Evolutionary conservation across 2,797 vertebrate species (phyloP).

Genomic region (Masticophis lateralis): DNA sequence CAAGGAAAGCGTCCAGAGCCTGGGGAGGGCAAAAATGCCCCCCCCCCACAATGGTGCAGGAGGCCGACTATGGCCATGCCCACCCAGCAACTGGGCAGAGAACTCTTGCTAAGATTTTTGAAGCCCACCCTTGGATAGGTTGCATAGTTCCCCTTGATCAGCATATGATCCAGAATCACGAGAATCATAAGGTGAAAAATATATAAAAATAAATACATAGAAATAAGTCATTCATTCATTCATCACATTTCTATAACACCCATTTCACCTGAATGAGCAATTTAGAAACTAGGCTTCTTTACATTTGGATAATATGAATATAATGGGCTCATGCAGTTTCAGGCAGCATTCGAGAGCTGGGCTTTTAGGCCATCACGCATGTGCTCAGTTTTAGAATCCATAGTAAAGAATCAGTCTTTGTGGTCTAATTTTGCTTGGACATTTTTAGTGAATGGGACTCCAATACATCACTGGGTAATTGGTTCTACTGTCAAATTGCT

Average conservation of each 20-base stretch:
- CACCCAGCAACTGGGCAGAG: too few relatives aligned
- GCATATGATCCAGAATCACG: background rate
- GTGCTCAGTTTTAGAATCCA: background rate
- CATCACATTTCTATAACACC: background rate
- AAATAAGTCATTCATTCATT: background rate
- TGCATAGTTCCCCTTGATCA: background rate
- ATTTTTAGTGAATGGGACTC: background rate
- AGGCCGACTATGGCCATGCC: too few relatives aligned
- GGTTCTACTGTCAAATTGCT: background rate
- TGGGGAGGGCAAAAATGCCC: too few relatives aligned
- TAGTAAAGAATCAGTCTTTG: background rate
- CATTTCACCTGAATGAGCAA: background rate
- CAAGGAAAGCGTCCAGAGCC: too few relatives aligned
- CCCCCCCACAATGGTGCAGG: too few relatives aligned
- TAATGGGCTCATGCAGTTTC: background rate
- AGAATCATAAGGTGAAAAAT: background rate
- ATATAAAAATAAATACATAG: background rate
- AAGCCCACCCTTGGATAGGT: too few relatives aligned
- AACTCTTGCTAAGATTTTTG: too few relatives aligned
- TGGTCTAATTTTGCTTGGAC: background rate
- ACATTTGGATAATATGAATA: background rate
- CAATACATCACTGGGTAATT: background rate
- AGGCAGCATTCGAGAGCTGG: background rate
- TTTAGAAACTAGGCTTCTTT: background rate
- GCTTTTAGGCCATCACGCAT: background rate